These are phyloP conservation scores for Notechis scutatus DNA, from an alignment of 2,113 vertebrate species.

Conservation along the genomic window DNA sequence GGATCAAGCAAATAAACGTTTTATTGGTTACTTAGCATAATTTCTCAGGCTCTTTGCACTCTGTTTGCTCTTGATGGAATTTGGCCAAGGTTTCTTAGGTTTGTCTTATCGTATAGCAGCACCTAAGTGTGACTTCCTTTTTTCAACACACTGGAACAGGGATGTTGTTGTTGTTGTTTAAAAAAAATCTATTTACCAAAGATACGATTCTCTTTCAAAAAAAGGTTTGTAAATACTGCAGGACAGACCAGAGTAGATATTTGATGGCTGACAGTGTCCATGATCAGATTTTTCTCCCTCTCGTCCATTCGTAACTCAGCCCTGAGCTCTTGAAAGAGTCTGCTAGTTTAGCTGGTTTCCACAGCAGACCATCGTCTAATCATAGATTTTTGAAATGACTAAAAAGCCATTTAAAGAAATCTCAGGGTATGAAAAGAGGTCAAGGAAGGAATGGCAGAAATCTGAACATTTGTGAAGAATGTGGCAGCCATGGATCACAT, in stretches of 20 bases:
- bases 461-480: constrained; percentile 1
- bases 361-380: background rate
- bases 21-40: constrained; percentile 57
- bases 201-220: background rate
- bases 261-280: background rate
- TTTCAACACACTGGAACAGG: background rate
- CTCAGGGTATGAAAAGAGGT: background rate
- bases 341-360: background rate
- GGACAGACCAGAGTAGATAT: background rate
- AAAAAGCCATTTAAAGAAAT: background rate
- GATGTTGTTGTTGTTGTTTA: background rate
- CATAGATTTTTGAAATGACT: background rate
- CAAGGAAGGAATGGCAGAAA: background rate
- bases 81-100: constrained; percentile 44
- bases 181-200: background rate
- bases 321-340: no score
- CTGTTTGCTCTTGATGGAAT: constrained; percentile 47
- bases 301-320: no score
- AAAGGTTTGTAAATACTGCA: background rate
- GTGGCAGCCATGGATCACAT: background rate
- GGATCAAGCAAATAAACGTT: constrained; percentile 48
- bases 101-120: background rate
- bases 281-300: background rate
- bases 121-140: constrained; percentile 17
- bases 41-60: constrained; percentile 28